Evolutionary conservation across 2,888 invertebrate genomes (phyloP).

Genomic region (Tinea trinotella): DNA sequence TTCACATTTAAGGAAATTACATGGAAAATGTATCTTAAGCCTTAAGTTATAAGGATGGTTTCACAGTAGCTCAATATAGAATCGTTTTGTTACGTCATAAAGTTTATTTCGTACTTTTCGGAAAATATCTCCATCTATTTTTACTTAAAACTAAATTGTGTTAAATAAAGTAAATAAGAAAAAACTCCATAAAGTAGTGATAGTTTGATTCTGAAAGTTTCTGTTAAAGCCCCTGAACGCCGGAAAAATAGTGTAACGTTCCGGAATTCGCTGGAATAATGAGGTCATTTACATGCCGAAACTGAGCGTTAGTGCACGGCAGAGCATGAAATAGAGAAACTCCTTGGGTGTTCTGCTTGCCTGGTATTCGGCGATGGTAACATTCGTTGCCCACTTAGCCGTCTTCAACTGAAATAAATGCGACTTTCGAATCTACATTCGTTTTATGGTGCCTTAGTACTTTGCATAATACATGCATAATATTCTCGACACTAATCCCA

Average conservation of each 20-base stretch:
- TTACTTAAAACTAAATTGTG: no score
- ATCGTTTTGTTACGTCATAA: no score
- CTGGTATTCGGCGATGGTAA: background rate
- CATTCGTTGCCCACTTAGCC: background rate
- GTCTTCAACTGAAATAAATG: background rate
- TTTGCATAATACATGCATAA: conserved; percentile 3
- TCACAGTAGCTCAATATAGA: no score
- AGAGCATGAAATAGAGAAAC: conserved; percentile 13
- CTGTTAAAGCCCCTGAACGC: background rate
- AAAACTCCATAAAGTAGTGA: no score
- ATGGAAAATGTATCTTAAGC: no score
- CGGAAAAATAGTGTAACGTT: background rate
- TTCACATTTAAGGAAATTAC: no score
- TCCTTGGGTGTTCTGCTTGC: background rate
- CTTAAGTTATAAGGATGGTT: no score
- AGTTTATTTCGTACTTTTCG: no score
- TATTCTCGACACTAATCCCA: no score
- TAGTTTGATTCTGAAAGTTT: background rate
- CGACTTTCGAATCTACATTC: background rate
- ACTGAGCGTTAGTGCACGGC: conserved; percentile 9
- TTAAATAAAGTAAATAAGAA: no score
- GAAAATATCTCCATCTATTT: no score
- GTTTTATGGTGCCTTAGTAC: background rate
- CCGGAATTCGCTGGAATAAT: background rate
- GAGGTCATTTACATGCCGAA: conserved; percentile 15